These are phyloP conservation scores for human (Homo sapiens) DNA, from an alignment of 2,113 vertebrate species.

Conservation along the genomic window GRCh38 chr5:141815001-141815500, in stretches of 20 bases:
- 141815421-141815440: background rate
- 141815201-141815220: background rate
- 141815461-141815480: background rate
- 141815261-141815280: background rate
- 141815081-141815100: background rate
- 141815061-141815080: background rate
- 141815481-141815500: background rate
- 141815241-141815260: background rate
- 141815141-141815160: background rate
- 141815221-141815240: background rate
- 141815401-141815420: background rate
- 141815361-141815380: background rate
- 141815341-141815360: background rate
- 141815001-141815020: background rate
- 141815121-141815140: background rate
- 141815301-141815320: background rate
- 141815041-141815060: background rate
- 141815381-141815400: background rate
- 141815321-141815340: background rate
- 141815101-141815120: background rate
- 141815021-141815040: background rate
- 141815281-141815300: background rate
- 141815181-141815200: background rate
- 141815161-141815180: background rate
- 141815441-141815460: background rate